Evolutionary conservation across 2,888 invertebrate species (phyloP), one percentile per base, ranked within the genome.

Genomic region (Podabrus alpinus): DNA sequence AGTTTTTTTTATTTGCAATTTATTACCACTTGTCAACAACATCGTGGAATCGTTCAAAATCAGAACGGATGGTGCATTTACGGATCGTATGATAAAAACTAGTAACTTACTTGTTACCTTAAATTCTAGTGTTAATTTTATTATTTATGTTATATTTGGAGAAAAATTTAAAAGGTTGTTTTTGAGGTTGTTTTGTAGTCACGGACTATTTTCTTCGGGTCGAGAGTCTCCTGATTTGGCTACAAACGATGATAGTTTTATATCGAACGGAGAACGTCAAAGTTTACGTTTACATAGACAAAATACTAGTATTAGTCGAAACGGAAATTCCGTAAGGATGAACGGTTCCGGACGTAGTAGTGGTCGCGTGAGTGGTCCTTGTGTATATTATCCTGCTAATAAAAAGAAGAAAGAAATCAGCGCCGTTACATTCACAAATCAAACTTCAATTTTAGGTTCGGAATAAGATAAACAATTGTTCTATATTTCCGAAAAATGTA

Each of bases 81-180:
- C 91, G 79, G 92, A 93, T 82, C 91, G 92, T 83, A 89, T 95
- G 82, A 93, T 96, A 70, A 94, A 94, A 84, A 91, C 92, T 59
- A 96, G 95, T 85, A 98, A 99, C 88, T 91, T 98, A 72, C 91
- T 98, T 78, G 97, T 99, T 73, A 98, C 97, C 78, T 93, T 98
- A 86, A 99, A 99, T 89, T 97, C 97, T 84, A 97, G 97, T 85
- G 96, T 98, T 78, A 99, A 99, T 88, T 98, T 99, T 87, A 93
- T 99, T 79, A 97, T 99, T 82, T 99, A 99, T 89, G 97, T 98
- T 80, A 97, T 97, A 80, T 98, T 98, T 87, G 98, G 98, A 1
- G 96, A 98, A 86, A 98, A 98, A 87, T 98, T 98, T 89, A 95
- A 96, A 86, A 90, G 95, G 77, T 92, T 97, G 79, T 96, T 97